These are phyloP conservation scores for Etheostoma cragini DNA, from an alignment of 2,113 vertebrate genomes.

Conservation along the genomic window DNA sequence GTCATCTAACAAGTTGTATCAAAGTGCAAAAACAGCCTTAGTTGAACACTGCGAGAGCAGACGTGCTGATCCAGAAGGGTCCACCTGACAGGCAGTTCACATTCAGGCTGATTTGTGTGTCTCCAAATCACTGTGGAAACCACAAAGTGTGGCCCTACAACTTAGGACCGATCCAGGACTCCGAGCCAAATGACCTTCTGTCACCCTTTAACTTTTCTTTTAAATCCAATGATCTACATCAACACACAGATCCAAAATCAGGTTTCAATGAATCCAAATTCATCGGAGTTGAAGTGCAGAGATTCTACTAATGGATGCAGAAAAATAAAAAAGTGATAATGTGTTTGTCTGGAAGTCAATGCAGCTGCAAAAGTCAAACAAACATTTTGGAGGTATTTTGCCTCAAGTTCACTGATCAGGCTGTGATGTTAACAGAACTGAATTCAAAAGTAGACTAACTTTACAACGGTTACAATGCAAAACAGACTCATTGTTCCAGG, in stretches of 20 bases:
- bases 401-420: slow-evolving; percentile 4
- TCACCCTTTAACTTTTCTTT: slow-evolving; percentile 36
- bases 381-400: slow-evolving; percentile 35
- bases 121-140: slow-evolving; percentile 67
- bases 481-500: background rate
- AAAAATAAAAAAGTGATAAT: background rate
- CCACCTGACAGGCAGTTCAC: slow-evolving; percentile 56
- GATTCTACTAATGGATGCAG: slow-evolving; percentile 5
- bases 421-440: background rate
- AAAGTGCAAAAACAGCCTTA: slow-evolving; percentile 4
- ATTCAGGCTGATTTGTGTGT: slow-evolving; percentile 65
- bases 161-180: slow-evolving; percentile 22
- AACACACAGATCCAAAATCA: background rate
- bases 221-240: background rate
- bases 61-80: slow-evolving; percentile 29
- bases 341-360: background rate
- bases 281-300: background rate
- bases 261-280: background rate
- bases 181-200: slow-evolving; percentile 31
- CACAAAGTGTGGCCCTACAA: slow-evolving; percentile 42
- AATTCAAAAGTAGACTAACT: background rate
- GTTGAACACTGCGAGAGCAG: slow-evolving; percentile 29
- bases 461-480: background rate
- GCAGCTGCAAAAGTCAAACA: slow-evolving; percentile 27
- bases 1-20: slow-evolving; percentile 11